Base-by-base conservation (phyloP, 2,797 vertebrate species). In the Darevskia mixta region DNA sequence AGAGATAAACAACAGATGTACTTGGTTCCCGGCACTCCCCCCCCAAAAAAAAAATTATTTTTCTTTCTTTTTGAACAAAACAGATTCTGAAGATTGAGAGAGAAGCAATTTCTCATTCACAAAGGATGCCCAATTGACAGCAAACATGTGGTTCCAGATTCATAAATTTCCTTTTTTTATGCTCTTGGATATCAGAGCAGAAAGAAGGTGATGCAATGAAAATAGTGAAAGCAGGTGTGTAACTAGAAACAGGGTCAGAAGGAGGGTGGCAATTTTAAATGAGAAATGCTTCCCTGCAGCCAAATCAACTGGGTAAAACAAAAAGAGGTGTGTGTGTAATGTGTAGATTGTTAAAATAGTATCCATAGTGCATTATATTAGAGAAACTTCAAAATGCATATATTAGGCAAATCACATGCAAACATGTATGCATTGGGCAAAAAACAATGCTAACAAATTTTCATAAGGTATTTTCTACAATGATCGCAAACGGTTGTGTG, bases 1-100 rank as follows among this genome's bases (percentile, higher is more conserved):
- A 82, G 81, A 94, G 95, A 92, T 91, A 89, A 93, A 94, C 90
- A 93, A 87, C 61, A 66, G 69, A 92, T 82, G n/a, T 27, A 86
- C 35, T 18, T 49, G 67, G 45, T 73, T 83, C 94, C 75, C 27
- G 58, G 11, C 79, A 64, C 86, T 8, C 0, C 15, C 89, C 84
- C 90, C 93, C 89, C 88, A 86, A 82, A 94, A 81, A 61, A 38
- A 91, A 84, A 49, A 11, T 55, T 55, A 61, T 90, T 82, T 94
- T 95, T 87, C 5, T 88, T 87, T 93, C 79, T 32, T 90, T 92
- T 88, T 90, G 90, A 49, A 15, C 90, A 87, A 92, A 95, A 72
- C 87, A 85, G 71, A 38, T 91, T 84, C 69, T 89, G 85, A 66
- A 64, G 13, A 88, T 87, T 91, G 92, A 75, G 79, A 92, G 83